Conservation (phyloP, 2,797 vertebrate genomes). For the Denticeps clupeoides region DNA sequence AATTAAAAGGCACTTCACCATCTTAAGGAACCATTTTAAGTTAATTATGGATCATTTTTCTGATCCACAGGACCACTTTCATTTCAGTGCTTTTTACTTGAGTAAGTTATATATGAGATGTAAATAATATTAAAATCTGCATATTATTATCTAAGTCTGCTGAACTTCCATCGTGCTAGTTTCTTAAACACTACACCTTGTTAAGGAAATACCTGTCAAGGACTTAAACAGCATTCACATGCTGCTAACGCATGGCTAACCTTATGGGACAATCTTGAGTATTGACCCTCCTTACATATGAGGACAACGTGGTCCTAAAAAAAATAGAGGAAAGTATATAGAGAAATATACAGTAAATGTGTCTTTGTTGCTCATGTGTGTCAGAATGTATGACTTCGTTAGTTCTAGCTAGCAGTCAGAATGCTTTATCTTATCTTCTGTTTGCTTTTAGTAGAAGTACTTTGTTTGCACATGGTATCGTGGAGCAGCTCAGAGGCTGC, state of each 20-base stretch:
- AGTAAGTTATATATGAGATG: too few relatives aligned
- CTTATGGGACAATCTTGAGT: slow-evolving; percentile 31
- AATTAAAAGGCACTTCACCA: slow-evolving; percentile 26
- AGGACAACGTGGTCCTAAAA: background rate
- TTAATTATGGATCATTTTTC: slow-evolving; percentile 7
- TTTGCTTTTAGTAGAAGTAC: slow-evolving; percentile 25
- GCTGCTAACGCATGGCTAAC: slow-evolving; percentile 55
- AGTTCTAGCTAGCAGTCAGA: slow-evolving; percentile 2
- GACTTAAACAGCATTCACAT: slow-evolving; percentile 29
- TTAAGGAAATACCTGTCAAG: slow-evolving; percentile 24
- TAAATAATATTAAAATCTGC: too few relatives aligned
- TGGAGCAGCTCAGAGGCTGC: slow-evolving; percentile 28
- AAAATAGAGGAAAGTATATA: background rate
- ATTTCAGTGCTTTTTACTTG: slow-evolving; percentile 9
- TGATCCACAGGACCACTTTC: slow-evolving; percentile 14
- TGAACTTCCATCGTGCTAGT: slow-evolving; percentile 2
- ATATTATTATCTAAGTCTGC: slow-evolving; percentile 1
- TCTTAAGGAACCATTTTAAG: slow-evolving; percentile 10
- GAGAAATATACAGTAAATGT: background rate
- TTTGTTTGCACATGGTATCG: slow-evolving; percentile 42
- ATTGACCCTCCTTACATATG: slow-evolving; percentile 21
- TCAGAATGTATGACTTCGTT: slow-evolving; percentile 23
- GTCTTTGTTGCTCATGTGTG: slow-evolving; percentile 7
- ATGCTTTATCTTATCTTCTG: slow-evolving; percentile 11
- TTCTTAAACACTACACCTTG: slow-evolving; percentile 25